phyloP scores from a whole-genome alignment of 2,113 vertebrate genomes.

The Rhynchopsitta pachyrhyncha region DNA sequence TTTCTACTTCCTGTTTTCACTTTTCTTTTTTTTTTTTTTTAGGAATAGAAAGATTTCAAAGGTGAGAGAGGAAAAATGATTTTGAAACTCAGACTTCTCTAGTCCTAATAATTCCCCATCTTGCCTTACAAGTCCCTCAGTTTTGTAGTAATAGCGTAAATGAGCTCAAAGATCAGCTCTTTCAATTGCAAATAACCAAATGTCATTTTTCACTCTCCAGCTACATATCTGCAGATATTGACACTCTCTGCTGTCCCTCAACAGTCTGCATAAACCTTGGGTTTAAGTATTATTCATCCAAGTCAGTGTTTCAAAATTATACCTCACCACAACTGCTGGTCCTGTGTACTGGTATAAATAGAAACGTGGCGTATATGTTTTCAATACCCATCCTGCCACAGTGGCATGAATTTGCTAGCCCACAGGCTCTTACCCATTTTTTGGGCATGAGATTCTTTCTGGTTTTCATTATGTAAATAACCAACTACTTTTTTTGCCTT shows the following conservation, averaged over 20 bases:
- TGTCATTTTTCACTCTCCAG: neutral
- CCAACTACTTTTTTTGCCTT: neutral
- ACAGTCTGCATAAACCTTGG: neutral
- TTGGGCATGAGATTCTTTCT: neutral
- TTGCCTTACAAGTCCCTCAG: neutral
- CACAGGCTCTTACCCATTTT: neutral
- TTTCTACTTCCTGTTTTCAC: neutral
- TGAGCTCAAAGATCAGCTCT: neutral
- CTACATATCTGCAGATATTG: neutral
- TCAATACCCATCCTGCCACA: neutral
- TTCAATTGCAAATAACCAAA: neutral
- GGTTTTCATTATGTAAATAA: neutral
- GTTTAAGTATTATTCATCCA: neutral
- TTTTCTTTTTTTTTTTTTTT: neutral
- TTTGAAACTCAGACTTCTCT: neutral
- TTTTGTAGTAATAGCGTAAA: neutral
- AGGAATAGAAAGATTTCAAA: neutral
- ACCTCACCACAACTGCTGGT: neutral
- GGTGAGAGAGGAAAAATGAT: neutral
- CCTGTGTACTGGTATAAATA: neutral
- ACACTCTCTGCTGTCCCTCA: neutral
- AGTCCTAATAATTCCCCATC: neutral
- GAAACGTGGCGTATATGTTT: rapidly evolving
- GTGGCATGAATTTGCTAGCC: neutral
- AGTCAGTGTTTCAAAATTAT: neutral